These are phyloP conservation scores for Danio albolineatus DNA, from an alignment of 2,797 vertebrate genomes.

Conservation along the genomic window DNA sequence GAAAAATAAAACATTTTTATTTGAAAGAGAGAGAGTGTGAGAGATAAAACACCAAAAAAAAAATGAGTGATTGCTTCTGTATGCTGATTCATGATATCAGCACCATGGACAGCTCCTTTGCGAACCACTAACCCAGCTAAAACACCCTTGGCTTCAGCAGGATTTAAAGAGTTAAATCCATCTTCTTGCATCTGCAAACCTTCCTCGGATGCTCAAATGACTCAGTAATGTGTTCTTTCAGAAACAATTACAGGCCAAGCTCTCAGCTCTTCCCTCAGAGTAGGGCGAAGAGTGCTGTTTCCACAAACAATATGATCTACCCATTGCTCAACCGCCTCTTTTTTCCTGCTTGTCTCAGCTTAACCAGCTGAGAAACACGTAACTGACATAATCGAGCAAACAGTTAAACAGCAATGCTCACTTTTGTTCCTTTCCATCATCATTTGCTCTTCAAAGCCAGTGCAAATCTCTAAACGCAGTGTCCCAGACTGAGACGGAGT, in stretches of 20 bases:
- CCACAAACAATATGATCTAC: slow-evolving; percentile 21
- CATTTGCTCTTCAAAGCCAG: neutral
- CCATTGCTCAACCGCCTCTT: neutral
- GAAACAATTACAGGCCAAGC: slow-evolving; percentile 41
- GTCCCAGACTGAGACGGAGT: slow-evolving; percentile 3
- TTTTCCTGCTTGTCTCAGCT: neutral
- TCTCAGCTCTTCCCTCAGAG: slow-evolving; percentile 25
- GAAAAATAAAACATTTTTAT: slow-evolving; percentile 4
- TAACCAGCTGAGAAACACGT: neutral
- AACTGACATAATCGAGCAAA: neutral
- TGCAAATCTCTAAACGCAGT: neutral
- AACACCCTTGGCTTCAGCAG: neutral
- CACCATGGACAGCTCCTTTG: slow-evolving; percentile 51
- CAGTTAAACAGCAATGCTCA: neutral
- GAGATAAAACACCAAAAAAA: neutral
- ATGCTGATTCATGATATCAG: slow-evolving; percentile 17
- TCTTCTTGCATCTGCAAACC: slow-evolving; percentile 26
- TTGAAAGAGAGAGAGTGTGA: neutral
- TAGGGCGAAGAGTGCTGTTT: slow-evolving; percentile 9
- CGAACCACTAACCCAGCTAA: neutral
- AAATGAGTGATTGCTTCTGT: neutral
- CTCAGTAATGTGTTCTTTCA: slow-evolving; percentile 50
- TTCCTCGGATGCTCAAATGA: slow-evolving; percentile 22
- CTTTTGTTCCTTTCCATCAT: neutral
- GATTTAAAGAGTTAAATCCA: slow-evolving; percentile 42